A percentile compares a stretch with the other conserved stretches of the same genome.
Conservation (phyloP, 1,140 invertebrate genomes). For the Steinernema feltiae region DNA sequence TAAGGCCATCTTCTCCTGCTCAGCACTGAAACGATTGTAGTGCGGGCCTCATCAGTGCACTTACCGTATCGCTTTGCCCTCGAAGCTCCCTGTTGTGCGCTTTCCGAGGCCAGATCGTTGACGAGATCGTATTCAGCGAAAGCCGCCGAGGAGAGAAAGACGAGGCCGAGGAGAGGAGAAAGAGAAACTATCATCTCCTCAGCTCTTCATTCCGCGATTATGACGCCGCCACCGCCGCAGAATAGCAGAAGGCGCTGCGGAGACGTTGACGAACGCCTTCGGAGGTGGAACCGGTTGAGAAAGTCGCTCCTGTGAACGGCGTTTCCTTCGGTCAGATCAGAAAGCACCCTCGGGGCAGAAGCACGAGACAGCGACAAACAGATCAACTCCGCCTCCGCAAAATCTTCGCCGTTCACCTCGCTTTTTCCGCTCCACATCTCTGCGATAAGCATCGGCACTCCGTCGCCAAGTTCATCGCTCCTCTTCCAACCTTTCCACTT, state of each 20-base stretch:
- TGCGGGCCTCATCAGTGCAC: background rate
- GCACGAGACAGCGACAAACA: background rate
- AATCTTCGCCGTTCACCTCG: background rate
- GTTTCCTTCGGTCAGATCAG: background rate
- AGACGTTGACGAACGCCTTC: background rate
- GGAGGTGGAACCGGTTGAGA: background rate
- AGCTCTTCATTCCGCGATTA: background rate
- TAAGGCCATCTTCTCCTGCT: constrained; percentile 37
- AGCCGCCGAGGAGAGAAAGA: background rate
- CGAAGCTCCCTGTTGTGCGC: background rate
- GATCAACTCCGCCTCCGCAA: background rate
- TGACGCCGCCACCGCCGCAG: background rate
- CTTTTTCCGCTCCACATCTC: constrained; percentile 4
- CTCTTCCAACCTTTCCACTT: background rate
- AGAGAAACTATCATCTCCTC: background rate
- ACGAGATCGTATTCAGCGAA: background rate
- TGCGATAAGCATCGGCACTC: background rate
- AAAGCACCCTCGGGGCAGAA: constrained; percentile 1
- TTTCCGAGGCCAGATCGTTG: background rate
- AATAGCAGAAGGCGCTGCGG: background rate
- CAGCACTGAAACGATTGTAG: constrained; percentile 34
- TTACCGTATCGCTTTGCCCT: background rate
- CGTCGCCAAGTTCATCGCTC: background rate
- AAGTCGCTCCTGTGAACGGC: background rate
- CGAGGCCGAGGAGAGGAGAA: background rate